A percentile compares a stretch with the other conserved stretches of the same genome.
phyloP scores from a whole-genome alignment of 2,797 vertebrate genomes.

The Salmo trutta region DNA sequence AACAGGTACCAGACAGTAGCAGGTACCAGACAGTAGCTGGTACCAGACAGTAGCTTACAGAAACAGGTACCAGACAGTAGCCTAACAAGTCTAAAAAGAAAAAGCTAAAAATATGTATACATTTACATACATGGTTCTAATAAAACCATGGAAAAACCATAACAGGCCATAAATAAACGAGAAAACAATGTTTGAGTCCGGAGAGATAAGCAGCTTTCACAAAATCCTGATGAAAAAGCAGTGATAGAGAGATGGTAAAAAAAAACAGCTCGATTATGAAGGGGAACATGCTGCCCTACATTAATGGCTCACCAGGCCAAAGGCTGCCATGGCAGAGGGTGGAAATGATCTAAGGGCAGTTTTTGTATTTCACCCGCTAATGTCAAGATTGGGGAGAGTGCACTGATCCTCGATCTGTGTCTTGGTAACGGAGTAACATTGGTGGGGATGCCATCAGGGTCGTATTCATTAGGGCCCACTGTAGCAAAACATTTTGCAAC shows the following conservation, averaged over 20 bases:
- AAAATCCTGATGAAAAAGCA: slow-evolving; percentile 60
- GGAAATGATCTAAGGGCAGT: neutral
- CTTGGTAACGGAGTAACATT: slow-evolving; percentile 18
- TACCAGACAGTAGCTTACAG: no score
- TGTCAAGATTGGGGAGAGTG: neutral
- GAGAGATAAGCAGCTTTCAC: slow-evolving; percentile 67
- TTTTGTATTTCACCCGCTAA: neutral
- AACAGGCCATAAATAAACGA: slow-evolving; percentile 44
- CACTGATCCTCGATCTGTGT: neutral
- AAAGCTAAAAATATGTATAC: neutral
- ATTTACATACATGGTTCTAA: neutral
- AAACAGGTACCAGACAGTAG: no score
- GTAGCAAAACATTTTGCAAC: no score
- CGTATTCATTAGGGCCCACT: neutral
- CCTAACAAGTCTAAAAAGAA: no score
- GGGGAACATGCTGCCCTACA: slow-evolving; percentile 45
- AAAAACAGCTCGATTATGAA: slow-evolving; percentile 37
- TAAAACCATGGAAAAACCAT: slow-evolving; percentile 21
- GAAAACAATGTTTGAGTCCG: slow-evolving; percentile 39
- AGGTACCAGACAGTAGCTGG: no score
- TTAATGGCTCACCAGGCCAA: slow-evolving; percentile 27
- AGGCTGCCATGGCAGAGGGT: slow-evolving; percentile 20
- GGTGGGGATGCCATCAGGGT: neutral
- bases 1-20: no score
- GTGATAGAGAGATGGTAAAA: slow-evolving; percentile 23